Evolutionary conservation across 2,888 invertebrate genomes (phyloP), one percentile per base, ranked within the genome.

Genomic region (Drosophila suboccidentalis): DNA sequence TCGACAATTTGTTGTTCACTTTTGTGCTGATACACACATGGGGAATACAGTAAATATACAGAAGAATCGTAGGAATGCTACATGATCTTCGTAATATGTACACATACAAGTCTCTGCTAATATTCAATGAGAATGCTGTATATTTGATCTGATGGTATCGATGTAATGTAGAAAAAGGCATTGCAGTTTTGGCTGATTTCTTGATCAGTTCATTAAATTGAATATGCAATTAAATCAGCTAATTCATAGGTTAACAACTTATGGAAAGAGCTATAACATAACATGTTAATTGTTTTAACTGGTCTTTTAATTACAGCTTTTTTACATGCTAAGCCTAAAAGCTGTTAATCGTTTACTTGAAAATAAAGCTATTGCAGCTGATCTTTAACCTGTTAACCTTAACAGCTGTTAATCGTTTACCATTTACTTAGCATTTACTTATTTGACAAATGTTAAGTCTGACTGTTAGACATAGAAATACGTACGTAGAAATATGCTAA

Each of bases 1-100:
- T 65, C 22, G 54, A 64, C 59, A 75, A 70, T 65, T 62, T 58
- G 65, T 76, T 60, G 54, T 51, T 71, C 38, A 58, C 72, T 63
- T 57, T 57, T 63, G 43, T 46, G 26, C 57, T 36, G 46, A 47
- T 49, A 58, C 66, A 75, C 73, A 75, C 66, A 77, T 76, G 74
- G 71, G 51, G 61, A 53, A 49, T 41, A 44, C 76, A 63, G 50
- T 59, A 36, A 60, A 63, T 63, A 78, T 61, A 62, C 36, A 76
- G 22, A 44, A 17, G 19, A 34, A 43, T 53, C 15, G 39, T 17
- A 51, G 17, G 34, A 69, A 64, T 46, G 68, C 63, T 53, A 69
- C 64, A 34, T 39, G 79, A 75, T 79, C 65, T 44, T 55, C 10
- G 32, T 22, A 15, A 39, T 22, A 57, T 26, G 8, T 41, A 44